These are phyloP conservation scores for Sinhomidia bicolor DNA, from an alignment of 2,888 invertebrate species.

Conservation along the genomic window DNA sequence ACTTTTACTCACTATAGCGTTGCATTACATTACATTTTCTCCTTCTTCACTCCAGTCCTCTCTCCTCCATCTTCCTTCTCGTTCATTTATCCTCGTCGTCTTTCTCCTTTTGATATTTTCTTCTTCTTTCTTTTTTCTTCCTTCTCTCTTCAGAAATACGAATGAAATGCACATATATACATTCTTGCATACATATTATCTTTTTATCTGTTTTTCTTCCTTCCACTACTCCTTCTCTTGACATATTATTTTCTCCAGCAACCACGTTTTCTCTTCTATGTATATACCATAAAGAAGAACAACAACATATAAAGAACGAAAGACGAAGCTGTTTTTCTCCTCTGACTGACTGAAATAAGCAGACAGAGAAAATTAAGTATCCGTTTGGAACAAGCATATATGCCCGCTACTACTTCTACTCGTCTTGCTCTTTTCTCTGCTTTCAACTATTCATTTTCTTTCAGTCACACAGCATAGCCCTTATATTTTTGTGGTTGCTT, in stretches of 20 bases:
- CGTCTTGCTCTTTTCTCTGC: background rate
- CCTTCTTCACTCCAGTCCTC: no score
- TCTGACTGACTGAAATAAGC: constrained; percentile 31
- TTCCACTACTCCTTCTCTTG: background rate
- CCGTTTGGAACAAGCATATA: constrained; percentile 39
- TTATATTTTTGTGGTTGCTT: constrained; percentile 34
- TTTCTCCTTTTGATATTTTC: constrained; percentile 23
- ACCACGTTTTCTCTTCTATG: no score
- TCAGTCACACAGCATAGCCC: background rate
- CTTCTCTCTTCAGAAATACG: background rate
- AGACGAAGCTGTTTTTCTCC: background rate
- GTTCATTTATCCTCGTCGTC: constrained; percentile 48
- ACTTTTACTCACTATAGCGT: background rate
- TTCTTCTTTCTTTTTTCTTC: background rate
- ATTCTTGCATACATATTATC: constrained; percentile 19
- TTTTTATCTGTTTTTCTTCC: constrained; percentile 24
- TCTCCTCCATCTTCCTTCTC: constrained; percentile 21
- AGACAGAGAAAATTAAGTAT: constrained; percentile 57
- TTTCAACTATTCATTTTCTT: constrained; percentile 34
- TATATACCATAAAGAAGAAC: no score
- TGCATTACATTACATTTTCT: background rate
- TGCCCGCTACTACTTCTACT: no score
- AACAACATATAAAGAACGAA: no score
- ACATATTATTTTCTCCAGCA: no score
- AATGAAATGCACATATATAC: background rate